Evolutionary conservation across 2,888 invertebrate species (phyloP).

Genomic region (Luperina nickerlii): DNA sequence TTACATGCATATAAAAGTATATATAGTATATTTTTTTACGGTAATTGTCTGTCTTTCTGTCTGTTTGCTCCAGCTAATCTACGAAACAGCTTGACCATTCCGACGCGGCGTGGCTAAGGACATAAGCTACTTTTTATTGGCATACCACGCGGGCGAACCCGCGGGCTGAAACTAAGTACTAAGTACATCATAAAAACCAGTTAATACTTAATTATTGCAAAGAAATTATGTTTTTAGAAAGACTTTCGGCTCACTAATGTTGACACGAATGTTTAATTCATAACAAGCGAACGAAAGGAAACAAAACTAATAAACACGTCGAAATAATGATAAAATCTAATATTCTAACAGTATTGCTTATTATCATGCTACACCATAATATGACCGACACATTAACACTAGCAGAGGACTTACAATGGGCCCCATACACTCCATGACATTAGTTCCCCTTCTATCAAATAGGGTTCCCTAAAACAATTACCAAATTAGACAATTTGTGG

Average conservation of each 20-base stretch:
- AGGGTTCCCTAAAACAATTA: constrained; percentile 69
- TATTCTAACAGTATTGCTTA: constrained; percentile 38
- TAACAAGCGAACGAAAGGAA: constrained; percentile 53
- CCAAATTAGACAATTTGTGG: constrained; percentile 69
- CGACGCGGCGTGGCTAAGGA: too few species aligned
- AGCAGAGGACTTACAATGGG: constrained; percentile 40
- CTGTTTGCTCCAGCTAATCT: background rate
- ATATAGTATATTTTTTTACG: too few species aligned
- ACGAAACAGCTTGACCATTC: background rate
- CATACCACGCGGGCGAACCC: too few species aligned
- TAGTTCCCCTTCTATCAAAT: constrained; percentile 58
- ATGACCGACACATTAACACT: constrained; percentile 62
- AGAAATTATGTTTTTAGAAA: constrained; percentile 1
- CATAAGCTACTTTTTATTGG: too few species aligned
- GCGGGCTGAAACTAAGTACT: too few species aligned
- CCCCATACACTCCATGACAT: constrained; percentile 40
- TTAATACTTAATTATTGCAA: background rate
- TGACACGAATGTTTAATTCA: constrained; percentile 55
- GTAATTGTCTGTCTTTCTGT: too few species aligned
- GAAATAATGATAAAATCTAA: constrained; percentile 58
- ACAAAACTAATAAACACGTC: constrained; percentile 44
- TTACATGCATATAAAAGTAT: too few species aligned
- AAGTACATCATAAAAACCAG: constrained; percentile 18
- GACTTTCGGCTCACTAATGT: constrained; percentile 33
- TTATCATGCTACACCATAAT: constrained; percentile 58